Evolutionary conservation across 2,113 vertebrate genomes (phyloP).

Genomic region (Pteruthius melanotis): DNA sequence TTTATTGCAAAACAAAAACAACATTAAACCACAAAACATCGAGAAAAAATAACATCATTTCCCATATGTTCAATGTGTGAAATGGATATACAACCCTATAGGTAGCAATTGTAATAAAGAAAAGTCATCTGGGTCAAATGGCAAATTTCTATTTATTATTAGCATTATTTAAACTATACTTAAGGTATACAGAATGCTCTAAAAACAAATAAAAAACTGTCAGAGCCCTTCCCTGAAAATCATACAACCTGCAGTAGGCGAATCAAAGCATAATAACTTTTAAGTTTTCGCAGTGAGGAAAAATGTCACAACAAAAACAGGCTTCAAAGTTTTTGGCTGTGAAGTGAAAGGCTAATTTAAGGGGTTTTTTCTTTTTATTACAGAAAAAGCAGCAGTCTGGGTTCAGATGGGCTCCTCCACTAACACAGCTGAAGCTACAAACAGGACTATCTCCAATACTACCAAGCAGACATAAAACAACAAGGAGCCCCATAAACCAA

Average conservation of each 20-base stretch:
- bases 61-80: slow-evolving; percentile 7
- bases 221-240: not conserved
- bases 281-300: not conserved
- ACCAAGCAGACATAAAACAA: not conserved
- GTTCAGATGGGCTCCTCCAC: not conserved
- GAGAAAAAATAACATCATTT: slow-evolving; percentile 11
- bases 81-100: slow-evolving; percentile 39
- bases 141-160: slow-evolving; percentile 31
- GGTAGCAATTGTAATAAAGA: slow-evolving; percentile 42
- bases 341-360: slow-evolving; percentile 9
- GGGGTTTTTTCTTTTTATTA: not conserved
- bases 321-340: not conserved
- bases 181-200: not conserved
- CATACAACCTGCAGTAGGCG: not conserved
- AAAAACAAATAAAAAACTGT: not conserved
- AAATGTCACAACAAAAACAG: not conserved
- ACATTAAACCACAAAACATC: slow-evolving; percentile 32
- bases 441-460: not conserved
- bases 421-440: not conserved
- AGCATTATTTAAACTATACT: slow-evolving; percentile 37
- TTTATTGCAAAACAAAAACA: slow-evolving; percentile 38
- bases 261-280: not conserved
- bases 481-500: not conserved
- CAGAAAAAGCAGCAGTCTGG: not conserved
- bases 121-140: slow-evolving; percentile 54